Base-by-base conservation (phyloP, 2,797 vertebrate genomes). In the Antrozous pallidus region DNA sequence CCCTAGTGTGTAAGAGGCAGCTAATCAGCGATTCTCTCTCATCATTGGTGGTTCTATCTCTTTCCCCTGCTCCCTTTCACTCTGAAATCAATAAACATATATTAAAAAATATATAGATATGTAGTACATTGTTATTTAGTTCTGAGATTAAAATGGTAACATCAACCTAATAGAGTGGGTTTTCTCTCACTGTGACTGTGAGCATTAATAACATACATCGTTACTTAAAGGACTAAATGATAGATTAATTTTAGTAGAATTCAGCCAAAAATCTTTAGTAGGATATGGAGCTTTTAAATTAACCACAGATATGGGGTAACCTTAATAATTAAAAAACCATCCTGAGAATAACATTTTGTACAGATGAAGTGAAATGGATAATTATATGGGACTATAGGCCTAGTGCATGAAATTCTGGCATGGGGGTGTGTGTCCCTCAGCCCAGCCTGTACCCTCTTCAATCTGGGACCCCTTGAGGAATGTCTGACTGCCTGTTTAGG, bases 261-360 rank as follows among this genome's bases (percentile, higher is more conserved):
- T 77, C 47, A 91, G 65, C 93, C 67, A 86, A 85, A 56, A 94
- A 28, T 87, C 10, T 75, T 20, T 28, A 84, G 24, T 61, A 56
- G 58, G 74, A 87, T 92, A 49, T 94, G 67, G 42, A 54, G 24
- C 61, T 70, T 88, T 87, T 80, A 71, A 69, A 47, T 93, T 84
- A 61, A 77, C n/a, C 82, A 40, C 9, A 8, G 14, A 33, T 90
- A 17, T 73, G 49, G 71, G 69, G 8, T 74, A 22, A 3, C 8
- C 40, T 49, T 78, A 80, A 73, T 80, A 80, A 90, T 88, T 69
- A 78, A 33, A 84, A 94, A 78, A 82, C 13, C 12, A 74, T 42
- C 61, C 31, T 1, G 74, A 58, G 49, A 88, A 58, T 38, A 56
- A 24, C 65, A n/a, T 70, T 93, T 85, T 91, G 13, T 74, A 70